Evolutionary conservation across 2,113 vertebrate species (phyloP).

Genomic region (Sula dactylatra): DNA sequence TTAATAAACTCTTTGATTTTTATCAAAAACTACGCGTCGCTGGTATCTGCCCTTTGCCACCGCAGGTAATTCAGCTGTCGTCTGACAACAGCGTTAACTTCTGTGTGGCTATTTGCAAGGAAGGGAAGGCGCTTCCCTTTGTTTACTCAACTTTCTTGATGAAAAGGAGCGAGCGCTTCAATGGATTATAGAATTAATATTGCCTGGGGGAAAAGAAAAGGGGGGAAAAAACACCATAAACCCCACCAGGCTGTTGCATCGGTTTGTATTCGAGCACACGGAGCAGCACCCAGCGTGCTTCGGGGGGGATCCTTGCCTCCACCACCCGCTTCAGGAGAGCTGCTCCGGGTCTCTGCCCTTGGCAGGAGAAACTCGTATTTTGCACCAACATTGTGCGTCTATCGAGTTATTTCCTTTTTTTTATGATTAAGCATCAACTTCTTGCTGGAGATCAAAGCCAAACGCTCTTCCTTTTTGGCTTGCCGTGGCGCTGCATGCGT

Average conservation of each 20-base stretch:
- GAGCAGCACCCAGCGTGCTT: not conserved
- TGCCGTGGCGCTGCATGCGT: not conserved
- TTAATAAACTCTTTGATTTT: not conserved
- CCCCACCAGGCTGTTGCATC: fast-evolving
- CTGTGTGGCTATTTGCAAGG: not conserved
- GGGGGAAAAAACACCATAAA: not conserved
- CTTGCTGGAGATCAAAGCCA: not conserved
- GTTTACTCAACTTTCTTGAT: not conserved
- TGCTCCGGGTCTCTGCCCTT: not conserved
- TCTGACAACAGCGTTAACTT: not conserved
- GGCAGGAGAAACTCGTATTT: not conserved
- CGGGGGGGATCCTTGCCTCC: fast-evolving
- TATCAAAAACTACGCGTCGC: not conserved
- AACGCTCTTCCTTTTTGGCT: not conserved
- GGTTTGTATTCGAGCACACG: fast-evolving
- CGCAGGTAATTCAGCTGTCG: fast-evolving
- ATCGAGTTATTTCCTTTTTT: not conserved
- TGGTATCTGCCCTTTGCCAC: not conserved
- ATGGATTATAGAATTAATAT: not conserved
- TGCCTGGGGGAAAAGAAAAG: fast-evolving
- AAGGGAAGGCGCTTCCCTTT: not conserved
- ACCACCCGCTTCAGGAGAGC: not conserved
- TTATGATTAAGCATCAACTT: not conserved
- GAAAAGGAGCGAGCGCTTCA: not conserved
- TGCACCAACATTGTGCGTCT: not conserved